Evolutionary conservation across 2,797 vertebrate species (phyloP).

Genomic region (Heterohyrax brucei): DNA sequence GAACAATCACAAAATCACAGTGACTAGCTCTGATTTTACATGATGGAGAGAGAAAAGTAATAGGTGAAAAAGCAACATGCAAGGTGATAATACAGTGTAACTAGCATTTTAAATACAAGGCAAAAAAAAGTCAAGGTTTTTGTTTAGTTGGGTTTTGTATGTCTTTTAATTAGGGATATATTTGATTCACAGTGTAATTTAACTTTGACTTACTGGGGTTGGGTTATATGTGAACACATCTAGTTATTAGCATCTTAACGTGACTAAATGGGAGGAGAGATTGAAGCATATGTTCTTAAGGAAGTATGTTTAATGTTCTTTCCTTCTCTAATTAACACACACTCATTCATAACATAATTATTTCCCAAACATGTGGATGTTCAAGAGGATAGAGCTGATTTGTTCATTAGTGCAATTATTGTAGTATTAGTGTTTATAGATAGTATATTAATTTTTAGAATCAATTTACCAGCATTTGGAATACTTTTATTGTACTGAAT

Average conservation of each 20-base stretch:
- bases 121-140: not conserved
- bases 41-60: slow-evolving; percentile 50
- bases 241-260: slow-evolving; percentile 26
- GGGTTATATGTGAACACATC: slow-evolving; percentile 43
- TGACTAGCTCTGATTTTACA: slow-evolving; percentile 77
- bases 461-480: slow-evolving; percentile 33
- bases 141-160: not conserved
- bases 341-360: slow-evolving; percentile 40
- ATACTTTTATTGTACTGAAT: slow-evolving; percentile 35
- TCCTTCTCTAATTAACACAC: slow-evolving; percentile 65
- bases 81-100: not conserved
- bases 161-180: not conserved
- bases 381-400: slow-evolving; percentile 53
- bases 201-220: slow-evolving; percentile 42
- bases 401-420: slow-evolving; percentile 75
- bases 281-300: slow-evolving; percentile 67
- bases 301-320: slow-evolving; percentile 21
- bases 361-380: slow-evolving; percentile 71
- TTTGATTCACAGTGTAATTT: slow-evolving; percentile 37
- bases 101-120: slow-evolving; percentile 16
- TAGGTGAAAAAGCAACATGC: not conserved
- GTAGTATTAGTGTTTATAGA: slow-evolving; percentile 42
- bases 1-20: slow-evolving; percentile 86
- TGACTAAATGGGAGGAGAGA: slow-evolving; percentile 38
- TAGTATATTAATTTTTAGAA: slow-evolving; percentile 59